Base-by-base conservation (phyloP, 2,888 invertebrate genomes). In the Nasonovia ribisnigri region DNA sequence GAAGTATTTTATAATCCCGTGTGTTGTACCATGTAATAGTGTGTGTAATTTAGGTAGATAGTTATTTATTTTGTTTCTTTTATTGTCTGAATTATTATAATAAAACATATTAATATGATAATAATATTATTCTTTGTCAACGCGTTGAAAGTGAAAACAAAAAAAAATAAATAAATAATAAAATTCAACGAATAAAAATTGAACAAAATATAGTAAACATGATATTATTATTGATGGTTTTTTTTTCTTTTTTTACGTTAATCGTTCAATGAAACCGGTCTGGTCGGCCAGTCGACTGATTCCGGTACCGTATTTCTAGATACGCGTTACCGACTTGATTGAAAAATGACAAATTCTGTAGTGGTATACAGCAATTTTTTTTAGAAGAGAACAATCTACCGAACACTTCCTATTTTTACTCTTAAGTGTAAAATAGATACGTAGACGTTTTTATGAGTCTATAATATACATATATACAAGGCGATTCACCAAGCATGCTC, bases 41-140 rank as follows among this genome's bases (percentile, higher is more conserved):
- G 93, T 89, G 93, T 93, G 93, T 93, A 89, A 92, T 88, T 16
- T 93, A 93, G 84, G 57, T 93, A 93, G 93, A 89, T 93, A 93
- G 89, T 93, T 93, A 93, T 93, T 93, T 93, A 84, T 93, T 93
- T 93, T 87, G 57, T 92, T 89, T 93, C 84, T 89, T 84, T 89
- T 46, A 84, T 93, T 89, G 89, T 90, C 93, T 84, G 57, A 57
- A 57, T 84, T 89, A 89, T 87, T 84, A 92, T 77, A 54, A 92
- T 84, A 48, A 77, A 90, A 42, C 13, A 42, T 51, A 77, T 90
- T 57, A 84, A 11, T 46, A 43, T 43, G 2, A 87, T 84, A n/a
- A 43, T 46, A 92, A 60, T 60, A 92, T 87, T 87, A 92, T 91
- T 91, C 86, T 87, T 87, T 92, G 92, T 87, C 60, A 91, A 51